These are phyloP conservation scores for Amblyraja radiata DNA, from an alignment of 2,797 vertebrate genomes.

Conservation along the genomic window DNA sequence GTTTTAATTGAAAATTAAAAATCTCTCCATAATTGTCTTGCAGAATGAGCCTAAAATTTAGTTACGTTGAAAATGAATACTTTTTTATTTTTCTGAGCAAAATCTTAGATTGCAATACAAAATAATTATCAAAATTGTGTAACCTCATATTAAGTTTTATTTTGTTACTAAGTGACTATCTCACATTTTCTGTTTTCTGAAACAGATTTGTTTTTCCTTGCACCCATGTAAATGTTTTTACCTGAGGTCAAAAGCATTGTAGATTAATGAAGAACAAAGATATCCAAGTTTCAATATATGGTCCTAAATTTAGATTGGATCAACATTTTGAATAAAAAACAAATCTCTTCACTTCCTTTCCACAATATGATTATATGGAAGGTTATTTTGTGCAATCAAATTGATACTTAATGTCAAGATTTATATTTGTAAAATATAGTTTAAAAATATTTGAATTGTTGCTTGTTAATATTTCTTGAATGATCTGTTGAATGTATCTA, in stretches of 20 bases:
- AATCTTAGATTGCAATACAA: background rate
- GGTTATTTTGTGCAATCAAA: background rate
- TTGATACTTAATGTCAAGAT: background rate
- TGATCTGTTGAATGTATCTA: background rate
- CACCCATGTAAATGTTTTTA: background rate
- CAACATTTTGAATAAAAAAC: background rate
- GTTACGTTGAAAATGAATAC: background rate
- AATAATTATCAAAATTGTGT: background rate
- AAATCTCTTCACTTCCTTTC: background rate
- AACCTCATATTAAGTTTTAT: background rate
- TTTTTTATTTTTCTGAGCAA: background rate
- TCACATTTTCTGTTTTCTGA: background rate
- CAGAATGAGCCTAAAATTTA: background rate
- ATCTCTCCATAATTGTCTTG: background rate
- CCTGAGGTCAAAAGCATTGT: background rate
- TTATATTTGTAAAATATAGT: background rate
- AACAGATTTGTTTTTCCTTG: background rate
- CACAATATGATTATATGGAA: background rate
- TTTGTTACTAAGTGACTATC: background rate
- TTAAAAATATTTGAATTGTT: background rate
- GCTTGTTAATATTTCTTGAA: background rate
- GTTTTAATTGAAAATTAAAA: background rate
- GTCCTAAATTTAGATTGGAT: background rate
- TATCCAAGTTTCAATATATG: background rate
- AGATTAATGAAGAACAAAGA: constrained; percentile 12